Evolutionary conservation across 2,888 invertebrate genomes (phyloP), one percentile per base, ranked within the genome.

Genomic region (Lumbricus terrestris): DNA sequence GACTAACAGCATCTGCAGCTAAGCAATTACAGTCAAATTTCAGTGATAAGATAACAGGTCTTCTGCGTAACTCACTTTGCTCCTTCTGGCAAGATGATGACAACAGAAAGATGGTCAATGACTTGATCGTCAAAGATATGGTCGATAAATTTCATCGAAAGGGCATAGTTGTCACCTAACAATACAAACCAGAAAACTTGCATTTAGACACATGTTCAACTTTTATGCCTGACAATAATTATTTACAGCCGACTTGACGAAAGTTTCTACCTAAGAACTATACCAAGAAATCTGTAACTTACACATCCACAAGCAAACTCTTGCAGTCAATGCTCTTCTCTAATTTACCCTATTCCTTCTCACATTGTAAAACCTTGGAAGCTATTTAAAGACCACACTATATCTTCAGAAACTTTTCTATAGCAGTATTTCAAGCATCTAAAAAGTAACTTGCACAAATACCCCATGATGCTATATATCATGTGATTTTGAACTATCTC

Each of bases 101-200:
- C 97, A 0, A 99, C 96, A 54, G 96, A 96, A 54, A 98, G 95
- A 93, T 98, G 97, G 93, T 99, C 98, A 89, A 99, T 97, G 90
- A 97, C 96, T 97, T 99, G 98, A 93, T 99, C 98, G 95, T 99
- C 99, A 95, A 97, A 98, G 88, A 99, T 96, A 94, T 99, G 99
- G 95, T 99, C 99, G 92, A 99, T 95, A n/a, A 98, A 96, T 92
- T 98, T 96, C 97, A 99, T 98, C 94, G 97, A 97, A 90, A 99
- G 95, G 85, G 97, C 96, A 95, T 97, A 98, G 42, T 97, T 96
- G 94, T 95, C 95, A 92, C 96, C 96, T 95, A 93, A 18, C 23
- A 33, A 88, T 23, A 42, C 8, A n/a, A 69, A 29, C 69, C 69
- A 88, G 4, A 88, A 33, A 88, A 34, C 38, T 40, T 35, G 20